Evolutionary conservation across 1,140 invertebrate genomes (phyloP).

Genomic region (Ericerus pela): DNA sequence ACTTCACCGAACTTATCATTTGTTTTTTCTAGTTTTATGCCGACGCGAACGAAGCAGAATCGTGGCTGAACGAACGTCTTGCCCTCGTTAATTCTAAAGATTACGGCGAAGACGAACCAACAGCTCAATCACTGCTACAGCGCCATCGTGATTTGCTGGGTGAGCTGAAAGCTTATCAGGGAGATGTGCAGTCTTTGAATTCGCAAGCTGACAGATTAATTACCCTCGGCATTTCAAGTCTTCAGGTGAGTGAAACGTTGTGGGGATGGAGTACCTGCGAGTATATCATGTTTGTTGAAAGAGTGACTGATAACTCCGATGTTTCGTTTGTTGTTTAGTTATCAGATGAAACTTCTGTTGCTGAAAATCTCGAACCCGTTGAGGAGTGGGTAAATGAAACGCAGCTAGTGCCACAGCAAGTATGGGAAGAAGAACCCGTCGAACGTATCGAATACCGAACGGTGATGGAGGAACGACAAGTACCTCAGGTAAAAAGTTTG

Average conservation of each 20-base stretch:
- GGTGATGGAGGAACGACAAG: slow-evolving; percentile 66
- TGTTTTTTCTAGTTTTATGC: slow-evolving; percentile 81
- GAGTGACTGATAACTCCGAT: too few relatives aligned
- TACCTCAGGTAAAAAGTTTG: slow-evolving; percentile 76
- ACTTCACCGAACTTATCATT: too few relatives aligned
- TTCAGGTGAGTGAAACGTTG: slow-evolving; percentile 41
- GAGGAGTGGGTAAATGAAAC: slow-evolving; percentile 64
- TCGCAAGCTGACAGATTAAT: slow-evolving; percentile 68
- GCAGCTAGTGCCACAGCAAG: slow-evolving; percentile 69
- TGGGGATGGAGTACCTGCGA: too few relatives aligned
- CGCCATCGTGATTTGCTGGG: slow-evolving; percentile 77
- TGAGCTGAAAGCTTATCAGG: slow-evolving; percentile 78
- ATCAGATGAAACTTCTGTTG: slow-evolving; percentile 46
- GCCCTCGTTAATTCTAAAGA: slow-evolving; percentile 74
- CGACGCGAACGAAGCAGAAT: slow-evolving; percentile 94
- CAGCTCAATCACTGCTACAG: slow-evolving; percentile 67
- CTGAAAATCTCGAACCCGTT: slow-evolving; percentile 40
- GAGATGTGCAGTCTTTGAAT: slow-evolving; percentile 75
- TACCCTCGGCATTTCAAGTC: slow-evolving; percentile 55
- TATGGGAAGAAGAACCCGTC: slow-evolving; percentile 77
- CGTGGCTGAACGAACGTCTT: slow-evolving; percentile 90
- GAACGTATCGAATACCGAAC: slow-evolving; percentile 69
- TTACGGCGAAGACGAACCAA: slow-evolving; percentile 77
- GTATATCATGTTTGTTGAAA: too few relatives aligned
- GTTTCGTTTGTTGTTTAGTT: slow-evolving; percentile 31